A percentile compares a stretch with the other conserved stretches of the same genome.
Evolutionary conservation across 1,140 invertebrate species (phyloP).

Genomic region (Monomorium pharaonis): DNA sequence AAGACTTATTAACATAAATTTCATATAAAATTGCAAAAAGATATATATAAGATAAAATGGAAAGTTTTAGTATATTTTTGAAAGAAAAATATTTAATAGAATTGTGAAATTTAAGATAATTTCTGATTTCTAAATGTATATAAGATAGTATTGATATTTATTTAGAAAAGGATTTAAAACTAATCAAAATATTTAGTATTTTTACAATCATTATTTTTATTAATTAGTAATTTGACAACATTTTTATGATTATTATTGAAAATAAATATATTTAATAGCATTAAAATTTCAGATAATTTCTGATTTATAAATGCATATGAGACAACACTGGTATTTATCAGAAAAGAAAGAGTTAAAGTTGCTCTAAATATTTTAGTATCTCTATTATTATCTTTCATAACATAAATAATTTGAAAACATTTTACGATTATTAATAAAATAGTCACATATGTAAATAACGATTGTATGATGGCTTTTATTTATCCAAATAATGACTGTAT

Average conservation of each 20-base stretch:
- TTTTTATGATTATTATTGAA: too few species aligned
- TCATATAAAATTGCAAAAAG: background rate
- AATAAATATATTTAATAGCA: constrained; percentile 1
- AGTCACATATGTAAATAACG: background rate
- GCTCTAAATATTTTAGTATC: background rate
- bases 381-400: background rate
- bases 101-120: too few species aligned
- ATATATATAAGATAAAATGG: background rate
- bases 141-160: too few species aligned
- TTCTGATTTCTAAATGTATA: too few species aligned
- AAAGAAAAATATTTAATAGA: too few species aligned
- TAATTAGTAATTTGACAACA: too few species aligned
- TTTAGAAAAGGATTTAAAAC: too few species aligned
- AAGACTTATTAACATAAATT: background rate
- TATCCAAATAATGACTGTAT: background rate
- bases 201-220: too few species aligned
- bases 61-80: background rate
- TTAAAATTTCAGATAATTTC: background rate
- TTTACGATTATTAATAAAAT: constrained; percentile 1
- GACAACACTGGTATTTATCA: background rate
- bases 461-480: background rate
- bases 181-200: too few species aligned
- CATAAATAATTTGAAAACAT: background rate
- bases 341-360: background rate
- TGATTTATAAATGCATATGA: background rate